These are phyloP conservation scores for Orthosia cruda DNA, from an alignment of 2,888 invertebrate genomes.

Conservation along the genomic window DNA sequence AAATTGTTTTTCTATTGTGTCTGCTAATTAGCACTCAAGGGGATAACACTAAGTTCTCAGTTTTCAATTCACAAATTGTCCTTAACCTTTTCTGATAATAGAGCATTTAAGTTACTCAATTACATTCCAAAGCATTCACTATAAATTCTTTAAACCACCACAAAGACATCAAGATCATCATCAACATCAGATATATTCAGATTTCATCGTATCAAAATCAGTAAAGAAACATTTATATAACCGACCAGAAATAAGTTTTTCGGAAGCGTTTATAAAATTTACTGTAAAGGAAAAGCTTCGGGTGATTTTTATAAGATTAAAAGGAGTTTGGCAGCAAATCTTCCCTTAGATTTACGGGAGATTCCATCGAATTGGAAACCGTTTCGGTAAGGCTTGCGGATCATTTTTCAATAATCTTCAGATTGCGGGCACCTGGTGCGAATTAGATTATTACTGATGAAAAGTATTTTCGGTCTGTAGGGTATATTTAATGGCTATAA, in stretches of 20 bases:
- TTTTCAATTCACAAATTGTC: no score
- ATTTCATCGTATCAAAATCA: conserved; percentile 16
- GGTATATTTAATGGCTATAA: conserved; percentile 8
- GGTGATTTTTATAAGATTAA: conserved; percentile 73
- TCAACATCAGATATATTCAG: no score
- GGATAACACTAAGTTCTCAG: no score
- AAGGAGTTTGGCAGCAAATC: conserved; percentile 69
- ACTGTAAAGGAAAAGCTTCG: conserved; percentile 40
- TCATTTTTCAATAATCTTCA: conserved; percentile 85
- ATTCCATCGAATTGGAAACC: conserved; percentile 79
- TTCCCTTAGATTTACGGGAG: conserved; percentile 77
- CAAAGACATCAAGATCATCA: no score
- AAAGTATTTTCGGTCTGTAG: conserved; percentile 4
- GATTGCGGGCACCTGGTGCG: conserved; percentile 65
- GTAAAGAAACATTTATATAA: no score
- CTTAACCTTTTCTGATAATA: no score
- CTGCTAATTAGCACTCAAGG: no score
- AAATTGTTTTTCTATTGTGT: no score
- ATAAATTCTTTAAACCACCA: conserved; percentile 14
- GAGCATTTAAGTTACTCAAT: neutral
- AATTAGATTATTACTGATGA: conserved; percentile 3
- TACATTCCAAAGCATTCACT: conserved; percentile 12
- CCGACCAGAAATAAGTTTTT: conserved; percentile 15
- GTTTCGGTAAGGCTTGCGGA: conserved; percentile 75
- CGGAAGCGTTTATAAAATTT: conserved; percentile 17